phyloP scores from a whole-genome alignment of 2,113 vertebrate genomes.

The Phyllostomus hastatus region DNA sequence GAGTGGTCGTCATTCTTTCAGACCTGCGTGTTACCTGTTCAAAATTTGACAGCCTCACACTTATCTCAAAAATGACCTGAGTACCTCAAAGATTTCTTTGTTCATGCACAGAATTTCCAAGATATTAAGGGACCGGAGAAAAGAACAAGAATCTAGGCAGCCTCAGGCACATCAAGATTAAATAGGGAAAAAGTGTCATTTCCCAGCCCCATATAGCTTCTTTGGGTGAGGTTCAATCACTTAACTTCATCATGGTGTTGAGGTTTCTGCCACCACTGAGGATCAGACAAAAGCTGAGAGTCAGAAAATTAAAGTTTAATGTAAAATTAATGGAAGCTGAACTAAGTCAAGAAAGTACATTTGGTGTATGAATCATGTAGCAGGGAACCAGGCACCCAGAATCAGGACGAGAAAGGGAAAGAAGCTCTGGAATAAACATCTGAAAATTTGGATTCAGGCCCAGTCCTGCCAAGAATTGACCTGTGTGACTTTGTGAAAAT shows the following conservation, averaged over 20 bases:
- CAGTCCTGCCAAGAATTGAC: not conserved
- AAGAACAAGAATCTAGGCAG: not conserved
- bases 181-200: not conserved
- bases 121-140: not conserved
- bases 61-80: not conserved
- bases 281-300: not conserved
- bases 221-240: not conserved
- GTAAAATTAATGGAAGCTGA: conserved; percentile 16
- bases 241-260: not conserved
- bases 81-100: conserved; percentile 6
- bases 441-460: not conserved
- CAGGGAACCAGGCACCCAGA: not conserved
- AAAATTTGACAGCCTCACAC: not conserved
- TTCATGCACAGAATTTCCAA: conserved; percentile 1
- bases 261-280: not conserved
- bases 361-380: not conserved
- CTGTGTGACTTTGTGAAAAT: not conserved
- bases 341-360: not conserved
- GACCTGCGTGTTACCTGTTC: not conserved
- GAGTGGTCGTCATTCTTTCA: not conserved
- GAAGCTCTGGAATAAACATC: not conserved
- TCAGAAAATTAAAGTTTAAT: not conserved
- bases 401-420: not conserved
- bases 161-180: not conserved
- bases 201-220: not conserved